Evolutionary conservation across 2,888 invertebrate genomes (phyloP).

Genomic region (Pandemis heparana): DNA sequence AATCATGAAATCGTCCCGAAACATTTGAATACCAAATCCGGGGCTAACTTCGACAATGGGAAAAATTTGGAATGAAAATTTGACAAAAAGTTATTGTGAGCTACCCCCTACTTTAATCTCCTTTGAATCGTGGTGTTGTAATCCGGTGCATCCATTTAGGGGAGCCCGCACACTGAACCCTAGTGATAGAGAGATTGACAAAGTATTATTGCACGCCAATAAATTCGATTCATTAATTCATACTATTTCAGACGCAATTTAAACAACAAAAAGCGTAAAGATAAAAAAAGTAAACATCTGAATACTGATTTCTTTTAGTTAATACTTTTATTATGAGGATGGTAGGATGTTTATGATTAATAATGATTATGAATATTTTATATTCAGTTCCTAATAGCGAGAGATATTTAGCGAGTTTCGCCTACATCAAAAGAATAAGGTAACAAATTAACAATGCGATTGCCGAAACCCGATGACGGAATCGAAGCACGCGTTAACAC

Average conservation of each 20-base stretch:
- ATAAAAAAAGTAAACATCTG: too few species aligned
- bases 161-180: neutral
- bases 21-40: constrained; percentile 43
- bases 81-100: constrained; percentile 41
- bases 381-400: too few species aligned
- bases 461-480: too few species aligned
- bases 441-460: too few species aligned
- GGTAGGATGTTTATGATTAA: too few species aligned
- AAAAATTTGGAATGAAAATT: constrained; percentile 42
- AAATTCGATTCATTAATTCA: neutral
- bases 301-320: too few species aligned
- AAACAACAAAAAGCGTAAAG: too few species aligned
- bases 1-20: constrained; percentile 42
- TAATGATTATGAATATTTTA: too few species aligned
- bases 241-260: neutral
- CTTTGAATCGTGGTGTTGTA: constrained; percentile 33
- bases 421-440: too few species aligned
- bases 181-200: constrained; percentile 7
- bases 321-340: too few species aligned
- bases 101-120: constrained; percentile 37
- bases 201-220: neutral
- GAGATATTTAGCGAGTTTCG: too few species aligned
- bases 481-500: too few species aligned
- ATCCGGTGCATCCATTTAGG: constrained; percentile 33
- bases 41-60: constrained; percentile 41